Base-by-base conservation (phyloP, 2,797 vertebrate genomes). In the Avahi laniger region DNA sequence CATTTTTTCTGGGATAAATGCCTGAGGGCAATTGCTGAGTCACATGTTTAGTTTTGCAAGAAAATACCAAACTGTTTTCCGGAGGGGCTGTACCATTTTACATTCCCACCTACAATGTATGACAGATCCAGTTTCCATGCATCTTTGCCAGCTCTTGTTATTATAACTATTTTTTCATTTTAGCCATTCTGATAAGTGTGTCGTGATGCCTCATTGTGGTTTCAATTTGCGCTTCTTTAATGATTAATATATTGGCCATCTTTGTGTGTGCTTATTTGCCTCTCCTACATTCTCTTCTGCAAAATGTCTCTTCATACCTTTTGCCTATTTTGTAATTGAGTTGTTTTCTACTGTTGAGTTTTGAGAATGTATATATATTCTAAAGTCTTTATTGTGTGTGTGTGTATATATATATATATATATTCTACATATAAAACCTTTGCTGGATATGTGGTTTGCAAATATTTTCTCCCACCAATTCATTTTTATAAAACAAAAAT, bases 381-480 rank as follows among this genome's bases (percentile, higher is more conserved):
- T 54, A 54, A 57, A 57, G 54, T 57, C 54, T 57, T 57, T 57
- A 24, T 22, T 24, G 7, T 54, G 8, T 57, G 2, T 22, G 20
- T 22, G 8, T 54, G 35, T 4, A 67, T 18, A 20, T 67, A 18
- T 35, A 35, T 67, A 67, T 35, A 35, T 54, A 54, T 54, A 54
- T 8, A 54, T 54, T 24, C 54, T 54, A 54, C 54, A 54, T 54
- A 54, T 50, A 75, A 90, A 35, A n/a, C 5, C 84, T 80, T 86
- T 75, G 28, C 4, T 7, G 35, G 14, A 52, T 67, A 67, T 35
- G 24, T 73, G 22, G 15, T 80, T 94, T 94, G 72, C 78, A 96
- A 89, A 72, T 84, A 84, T 73, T 92, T 92, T 94, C 88, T 87
- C 65, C 59, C 67, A 61, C 24, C 11, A 61, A 69, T 86, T 93